phyloP scores from a whole-genome alignment of 2,797 vertebrate genomes.

The Megaceryle alcyon region DNA sequence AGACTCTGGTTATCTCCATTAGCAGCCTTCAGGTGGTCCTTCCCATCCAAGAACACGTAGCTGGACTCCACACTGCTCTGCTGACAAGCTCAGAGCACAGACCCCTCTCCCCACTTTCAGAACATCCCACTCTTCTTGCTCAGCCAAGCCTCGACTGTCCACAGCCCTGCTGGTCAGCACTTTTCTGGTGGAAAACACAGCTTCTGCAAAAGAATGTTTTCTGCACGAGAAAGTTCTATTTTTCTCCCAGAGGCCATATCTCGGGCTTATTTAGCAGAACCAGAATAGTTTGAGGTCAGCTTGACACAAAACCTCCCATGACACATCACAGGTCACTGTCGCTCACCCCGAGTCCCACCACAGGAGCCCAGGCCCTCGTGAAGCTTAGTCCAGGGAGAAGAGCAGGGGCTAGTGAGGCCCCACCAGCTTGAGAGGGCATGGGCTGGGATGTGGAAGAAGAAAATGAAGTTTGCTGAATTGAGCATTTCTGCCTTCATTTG shows the following conservation, averaged over 20 bases:
- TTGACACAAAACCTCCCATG: neutral
- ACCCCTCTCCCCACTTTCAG: neutral
- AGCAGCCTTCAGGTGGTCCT: neutral
- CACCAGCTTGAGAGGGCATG: neutral
- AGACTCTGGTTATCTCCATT: neutral
- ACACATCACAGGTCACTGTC: neutral
- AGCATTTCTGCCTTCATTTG: neutral
- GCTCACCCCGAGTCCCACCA: neutral
- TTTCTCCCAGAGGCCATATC: neutral
- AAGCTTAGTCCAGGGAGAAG: neutral
- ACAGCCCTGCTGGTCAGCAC: neutral
- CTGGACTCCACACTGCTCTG: neutral
- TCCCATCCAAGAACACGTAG: neutral
- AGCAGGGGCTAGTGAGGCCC: neutral
- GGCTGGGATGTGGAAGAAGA: neutral
- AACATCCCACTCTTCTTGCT: neutral
- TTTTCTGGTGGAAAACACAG: neutral
- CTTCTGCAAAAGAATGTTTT: neutral
- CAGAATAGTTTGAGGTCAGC: neutral
- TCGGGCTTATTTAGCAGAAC: neutral
- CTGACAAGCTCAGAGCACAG: neutral
- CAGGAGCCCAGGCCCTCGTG: fast-evolving
- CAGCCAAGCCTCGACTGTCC: neutral
- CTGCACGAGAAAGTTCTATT: neutral
- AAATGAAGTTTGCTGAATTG: neutral